Conservation (phyloP, 2,797 vertebrate species). For the Lagocephalus sceleratus region DNA sequence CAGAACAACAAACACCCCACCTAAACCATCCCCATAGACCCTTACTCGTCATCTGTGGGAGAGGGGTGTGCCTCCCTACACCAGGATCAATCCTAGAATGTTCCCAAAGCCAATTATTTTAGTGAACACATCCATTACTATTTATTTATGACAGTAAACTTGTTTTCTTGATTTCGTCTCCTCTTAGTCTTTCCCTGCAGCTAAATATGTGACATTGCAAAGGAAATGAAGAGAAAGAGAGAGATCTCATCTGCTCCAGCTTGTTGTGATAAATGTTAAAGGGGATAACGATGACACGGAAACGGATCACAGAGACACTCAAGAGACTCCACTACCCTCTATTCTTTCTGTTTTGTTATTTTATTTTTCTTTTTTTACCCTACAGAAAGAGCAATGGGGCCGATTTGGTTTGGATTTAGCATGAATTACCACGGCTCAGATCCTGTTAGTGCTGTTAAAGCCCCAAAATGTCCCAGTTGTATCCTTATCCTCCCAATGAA, state of each 20-base stretch:
- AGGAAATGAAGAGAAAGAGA: conserved; percentile 49
- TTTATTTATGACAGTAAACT: conserved; percentile 13
- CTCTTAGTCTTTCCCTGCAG: conserved; percentile 50
- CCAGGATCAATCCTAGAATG: conserved; percentile 29
- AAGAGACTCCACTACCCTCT: conserved; percentile 50
- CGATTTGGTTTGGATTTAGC: conserved; percentile 70
- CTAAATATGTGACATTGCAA: conserved; percentile 27
- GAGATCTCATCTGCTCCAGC: conserved; percentile 49
- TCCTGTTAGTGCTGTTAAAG: conserved; percentile 73
- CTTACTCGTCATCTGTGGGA: conserved; percentile 45
- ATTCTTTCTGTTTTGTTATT: conserved; percentile 32
- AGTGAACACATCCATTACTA: conserved; percentile 24
- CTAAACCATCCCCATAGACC: conserved; percentile 48
- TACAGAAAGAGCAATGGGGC: conserved; percentile 47
- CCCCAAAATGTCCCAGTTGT: conserved; percentile 70
- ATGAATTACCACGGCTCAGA: conserved; percentile 74
- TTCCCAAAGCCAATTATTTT: not conserved
- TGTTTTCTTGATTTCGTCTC: conserved; percentile 44
- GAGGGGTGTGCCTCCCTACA: conserved; percentile 51
- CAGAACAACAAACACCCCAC: conserved; percentile 60
- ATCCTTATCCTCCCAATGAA: conserved; percentile 71
- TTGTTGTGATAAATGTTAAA: conserved; percentile 61
- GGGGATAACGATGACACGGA: conserved; percentile 49
- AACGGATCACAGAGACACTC: conserved; percentile 56
- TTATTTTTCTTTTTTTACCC: conserved; percentile 19